Evolutionary conservation across 2,797 vertebrate genomes (phyloP).

Genomic region (Carcharodon carcharias): DNA sequence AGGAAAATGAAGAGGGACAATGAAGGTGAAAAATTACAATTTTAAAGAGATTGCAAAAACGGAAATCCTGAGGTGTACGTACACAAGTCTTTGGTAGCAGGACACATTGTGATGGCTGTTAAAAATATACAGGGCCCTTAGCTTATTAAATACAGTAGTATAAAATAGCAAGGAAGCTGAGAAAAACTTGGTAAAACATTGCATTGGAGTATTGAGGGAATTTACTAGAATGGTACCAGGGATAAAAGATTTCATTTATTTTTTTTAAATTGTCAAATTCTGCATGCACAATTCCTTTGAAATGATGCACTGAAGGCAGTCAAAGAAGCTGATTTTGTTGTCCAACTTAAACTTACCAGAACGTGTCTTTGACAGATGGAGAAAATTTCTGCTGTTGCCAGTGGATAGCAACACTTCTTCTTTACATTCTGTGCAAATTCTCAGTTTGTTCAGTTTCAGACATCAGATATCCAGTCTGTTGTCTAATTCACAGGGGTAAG

Average conservation of each 20-base stretch:
- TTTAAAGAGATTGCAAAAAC: neutral
- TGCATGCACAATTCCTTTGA: neutral
- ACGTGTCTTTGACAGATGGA: neutral
- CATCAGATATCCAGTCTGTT: slow-evolving; percentile 1
- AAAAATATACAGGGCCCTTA: neutral
- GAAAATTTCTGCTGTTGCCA: neutral
- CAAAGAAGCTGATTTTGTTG: neutral
- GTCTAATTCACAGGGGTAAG: neutral
- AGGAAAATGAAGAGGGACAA: neutral
- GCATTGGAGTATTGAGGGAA: neutral
- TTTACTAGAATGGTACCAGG: neutral
- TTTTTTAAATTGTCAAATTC: neutral
- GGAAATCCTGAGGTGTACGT: neutral
- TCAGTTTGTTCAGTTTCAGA: neutral
- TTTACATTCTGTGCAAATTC: neutral
- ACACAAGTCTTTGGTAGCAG: neutral
- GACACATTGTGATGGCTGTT: neutral
- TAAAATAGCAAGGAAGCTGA: neutral
- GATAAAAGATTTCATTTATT: neutral
- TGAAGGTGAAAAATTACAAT: neutral
- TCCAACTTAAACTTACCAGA: neutral
- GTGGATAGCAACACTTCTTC: neutral
- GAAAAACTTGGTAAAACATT: neutral
- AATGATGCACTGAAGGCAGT: neutral
- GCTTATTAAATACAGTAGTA: neutral